A percentile compares a stretch with the other conserved stretches of the same genome.
These are phyloP conservation scores for Cataglyphis livida DNA, from an alignment of 2,888 invertebrate species.

Conservation along the genomic window DNA sequence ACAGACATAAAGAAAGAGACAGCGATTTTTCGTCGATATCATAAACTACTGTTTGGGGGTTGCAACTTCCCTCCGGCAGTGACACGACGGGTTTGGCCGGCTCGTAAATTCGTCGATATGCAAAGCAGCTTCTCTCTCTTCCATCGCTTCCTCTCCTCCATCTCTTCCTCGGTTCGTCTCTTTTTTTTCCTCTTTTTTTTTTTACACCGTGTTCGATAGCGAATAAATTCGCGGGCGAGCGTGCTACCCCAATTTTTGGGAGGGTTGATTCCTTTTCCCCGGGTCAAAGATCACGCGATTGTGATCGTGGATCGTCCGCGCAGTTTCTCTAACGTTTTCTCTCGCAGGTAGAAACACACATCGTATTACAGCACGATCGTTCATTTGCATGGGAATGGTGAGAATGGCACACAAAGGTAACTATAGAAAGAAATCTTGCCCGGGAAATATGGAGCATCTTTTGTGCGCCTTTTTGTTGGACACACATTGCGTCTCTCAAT, in stretches of 20 bases:
- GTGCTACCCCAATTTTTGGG: slow-evolving; percentile 52
- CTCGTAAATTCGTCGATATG: slow-evolving; percentile 83
- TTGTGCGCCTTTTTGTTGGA: slow-evolving; percentile 26
- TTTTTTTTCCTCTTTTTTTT: neutral
- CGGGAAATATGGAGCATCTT: slow-evolving; percentile 27
- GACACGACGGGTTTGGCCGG: slow-evolving; percentile 71
- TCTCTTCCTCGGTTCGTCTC: slow-evolving; percentile 50
- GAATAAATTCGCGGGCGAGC: slow-evolving; percentile 61
- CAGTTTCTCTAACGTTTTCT: slow-evolving; percentile 49
- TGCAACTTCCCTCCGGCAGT: slow-evolving; percentile 69
- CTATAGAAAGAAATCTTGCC: slow-evolving; percentile 52
- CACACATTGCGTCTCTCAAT: slow-evolving; percentile 9
- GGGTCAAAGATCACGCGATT: slow-evolving; percentile 67
- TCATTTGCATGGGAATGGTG: slow-evolving; percentile 81
- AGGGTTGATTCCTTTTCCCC: slow-evolving; percentile 57
- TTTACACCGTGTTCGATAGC: slow-evolving; percentile 15
- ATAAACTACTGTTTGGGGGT: slow-evolving; percentile 76
- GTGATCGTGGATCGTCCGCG: slow-evolving; percentile 62
- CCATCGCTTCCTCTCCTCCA: slow-evolving; percentile 60
- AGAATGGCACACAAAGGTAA: slow-evolving; percentile 73
- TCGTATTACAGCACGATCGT: slow-evolving; percentile 54
- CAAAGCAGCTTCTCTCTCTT: slow-evolving; percentile 70
- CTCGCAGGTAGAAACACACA: slow-evolving; percentile 65
- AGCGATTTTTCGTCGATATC: slow-evolving; percentile 77
- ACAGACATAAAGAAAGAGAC: slow-evolving; percentile 39